A percentile compares a stretch with the other conserved stretches of the same genome.
Conservation (phyloP, 2,113 vertebrate species). For the Odocoileus hemionus region DNA sequence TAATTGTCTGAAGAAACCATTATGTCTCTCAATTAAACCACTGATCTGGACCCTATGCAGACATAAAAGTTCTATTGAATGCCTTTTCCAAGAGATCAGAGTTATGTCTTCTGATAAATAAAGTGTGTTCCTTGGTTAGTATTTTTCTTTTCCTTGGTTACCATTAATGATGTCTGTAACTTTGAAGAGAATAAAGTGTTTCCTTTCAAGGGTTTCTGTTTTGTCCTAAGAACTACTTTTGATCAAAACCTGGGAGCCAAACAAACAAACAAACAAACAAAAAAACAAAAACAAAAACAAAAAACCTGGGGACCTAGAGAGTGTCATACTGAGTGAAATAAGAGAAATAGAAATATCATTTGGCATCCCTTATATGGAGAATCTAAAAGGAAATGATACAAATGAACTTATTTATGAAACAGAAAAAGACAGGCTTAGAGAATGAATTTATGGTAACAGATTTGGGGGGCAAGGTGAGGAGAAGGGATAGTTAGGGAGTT, state of each 20-base stretch:
- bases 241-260: background rate
- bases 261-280: no score
- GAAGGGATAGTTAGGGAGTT: background rate
- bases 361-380: background rate
- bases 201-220: background rate
- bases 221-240: background rate
- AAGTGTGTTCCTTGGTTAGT: background rate
- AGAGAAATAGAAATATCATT: background rate
- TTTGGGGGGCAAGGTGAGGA: background rate
- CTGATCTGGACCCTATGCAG: background rate
- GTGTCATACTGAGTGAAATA: background rate
- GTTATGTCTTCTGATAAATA: background rate
- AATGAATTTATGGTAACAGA: background rate
- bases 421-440: background rate
- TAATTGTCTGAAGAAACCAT: background rate
- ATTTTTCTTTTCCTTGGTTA: background rate
- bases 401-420: rapidly evolving
- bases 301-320: background rate
- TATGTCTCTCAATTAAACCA: background rate
- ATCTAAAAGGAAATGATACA: background rate
- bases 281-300: background rate
- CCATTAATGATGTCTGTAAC: background rate
- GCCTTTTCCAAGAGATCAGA: background rate
- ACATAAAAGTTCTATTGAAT: background rate
- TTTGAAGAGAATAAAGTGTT: background rate